Evolutionary conservation across 2,113 vertebrate species (phyloP).

Genomic region (Daboia siamensis): DNA sequence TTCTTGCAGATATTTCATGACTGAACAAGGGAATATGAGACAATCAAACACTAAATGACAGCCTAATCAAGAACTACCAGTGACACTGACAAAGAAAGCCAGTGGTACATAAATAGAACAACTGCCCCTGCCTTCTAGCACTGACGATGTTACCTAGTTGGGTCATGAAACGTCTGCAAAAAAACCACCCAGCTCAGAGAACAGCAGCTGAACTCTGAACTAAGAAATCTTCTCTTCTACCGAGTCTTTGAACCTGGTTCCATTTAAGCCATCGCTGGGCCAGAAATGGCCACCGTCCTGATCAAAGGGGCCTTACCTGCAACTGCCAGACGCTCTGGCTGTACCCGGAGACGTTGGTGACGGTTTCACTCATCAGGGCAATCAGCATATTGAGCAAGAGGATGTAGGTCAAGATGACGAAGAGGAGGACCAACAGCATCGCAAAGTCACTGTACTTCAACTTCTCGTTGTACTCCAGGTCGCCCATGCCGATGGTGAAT

Average conservation of each 20-base stretch:
- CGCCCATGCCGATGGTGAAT: conserved; percentile 96
- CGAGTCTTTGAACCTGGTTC: not conserved
- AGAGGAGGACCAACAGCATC: conserved; percentile 84
- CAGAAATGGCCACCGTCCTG: not conserved
- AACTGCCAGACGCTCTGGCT: conserved; percentile 91
- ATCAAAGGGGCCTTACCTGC: conserved; percentile 72
- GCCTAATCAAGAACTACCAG: too few species aligned
- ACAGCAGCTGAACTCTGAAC: too few species aligned
- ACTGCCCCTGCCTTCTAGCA: too few species aligned
- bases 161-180: too few species aligned
- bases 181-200: too few species aligned
- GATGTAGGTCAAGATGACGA: conserved; percentile 92
- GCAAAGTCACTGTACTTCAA: conserved; percentile 82
- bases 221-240: not conserved
- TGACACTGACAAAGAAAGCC: too few species aligned
- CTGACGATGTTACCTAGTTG: too few species aligned
- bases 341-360: conserved; percentile 75
- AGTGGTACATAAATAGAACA: too few species aligned
- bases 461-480: conserved; percentile 88
- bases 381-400: conserved; percentile 97
- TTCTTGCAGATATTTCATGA: too few species aligned
- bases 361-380: conserved; percentile 88
- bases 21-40: too few species aligned
- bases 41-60: too few species aligned
- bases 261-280: not conserved